These are phyloP conservation scores for Eurosta solidaginis DNA, from an alignment of 1,140 invertebrate species.

Conservation along the genomic window DNA sequence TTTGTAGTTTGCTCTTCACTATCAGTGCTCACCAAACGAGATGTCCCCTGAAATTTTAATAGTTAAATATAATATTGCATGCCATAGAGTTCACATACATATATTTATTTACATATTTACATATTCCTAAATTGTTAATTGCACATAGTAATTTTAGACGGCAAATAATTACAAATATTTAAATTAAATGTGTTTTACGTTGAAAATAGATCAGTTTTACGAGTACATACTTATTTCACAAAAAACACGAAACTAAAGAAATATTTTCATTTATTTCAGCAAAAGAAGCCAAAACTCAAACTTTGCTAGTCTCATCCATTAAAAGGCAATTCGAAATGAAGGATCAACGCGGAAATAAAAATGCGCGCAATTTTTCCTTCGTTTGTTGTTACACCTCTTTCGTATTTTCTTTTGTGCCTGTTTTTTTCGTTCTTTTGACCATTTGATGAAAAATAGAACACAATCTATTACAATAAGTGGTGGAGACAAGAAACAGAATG, in stretches of 20 bases:
- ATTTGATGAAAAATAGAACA: slow-evolving; percentile 29
- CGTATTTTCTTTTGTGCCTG: slow-evolving; percentile 38
- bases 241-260: too few species aligned
- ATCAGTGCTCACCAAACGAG: slow-evolving; percentile 67
- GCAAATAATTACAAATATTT: neutral
- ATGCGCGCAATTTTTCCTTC: slow-evolving; percentile 11
- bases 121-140: too few species aligned
- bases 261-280: neutral
- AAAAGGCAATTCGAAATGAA: neutral
- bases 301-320: neutral
- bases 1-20: slow-evolving; percentile 62
- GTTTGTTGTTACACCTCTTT: slow-evolving; percentile 42
- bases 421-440: slow-evolving; percentile 46
- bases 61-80: too few species aligned
- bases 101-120: too few species aligned
- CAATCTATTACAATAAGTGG: neutral
- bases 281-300: neutral
- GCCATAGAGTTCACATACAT: too few species aligned
- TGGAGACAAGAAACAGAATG: neutral
- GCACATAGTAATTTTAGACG: too few species aligned
- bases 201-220: neutral
- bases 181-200: neutral
- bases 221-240: too few species aligned
- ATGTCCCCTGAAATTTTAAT: slow-evolving; percentile 61
- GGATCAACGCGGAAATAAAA: neutral